Base-by-base conservation (phyloP, 2,888 invertebrate genomes). In the Cheilosia urbana region DNA sequence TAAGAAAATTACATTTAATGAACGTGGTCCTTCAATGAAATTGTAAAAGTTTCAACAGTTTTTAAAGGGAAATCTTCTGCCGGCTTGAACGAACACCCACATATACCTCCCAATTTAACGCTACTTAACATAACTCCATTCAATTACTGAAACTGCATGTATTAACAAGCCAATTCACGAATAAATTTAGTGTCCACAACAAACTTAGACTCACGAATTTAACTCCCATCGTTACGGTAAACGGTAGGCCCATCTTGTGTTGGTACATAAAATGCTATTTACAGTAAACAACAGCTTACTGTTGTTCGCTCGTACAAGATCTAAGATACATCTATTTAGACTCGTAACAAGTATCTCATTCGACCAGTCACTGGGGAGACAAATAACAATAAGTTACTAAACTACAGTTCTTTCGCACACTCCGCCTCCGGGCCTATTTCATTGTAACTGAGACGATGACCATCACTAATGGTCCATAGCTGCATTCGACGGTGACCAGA, bases 391-490 rank as follows among this genome's bases (percentile, higher is more conserved):
- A 68, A 60, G 47, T 21, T 17, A 80, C 73, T 66, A 45, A 65
- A 79, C 65, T 42, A 53, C 73, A 80, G 58, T 27, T 68, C 24
- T 34, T 7, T 24, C 19, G 17, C 19, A 11, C 55, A 30, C 49
- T 11, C 34, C 37, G 30, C 11, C 21, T 42, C 42, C 49, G 1
- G 37, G 37, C 60, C 45, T 57, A 2, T 79, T 47, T 21, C 47
- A 24, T 40, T 76, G 69, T 40, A 27, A 65, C 24, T 34, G 51
- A 68, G 72, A 68, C 47, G 60, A 68, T 42, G 62, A 42, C 47
- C 66, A 49, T 62, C 78, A 57, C 55, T 68, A 78, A 83, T 83
- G 72, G 82, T 42, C 78, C 82, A 68, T 60, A 66, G 45, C 66
- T 80, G 66, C 73, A 73, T 60, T 53, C 45, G 45, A 47, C 45